Evolutionary conservation across 2,797 vertebrate species (phyloP), one percentile per base, ranked within the genome.

Genomic region (Phrynocephalus vlangalii): DNA sequence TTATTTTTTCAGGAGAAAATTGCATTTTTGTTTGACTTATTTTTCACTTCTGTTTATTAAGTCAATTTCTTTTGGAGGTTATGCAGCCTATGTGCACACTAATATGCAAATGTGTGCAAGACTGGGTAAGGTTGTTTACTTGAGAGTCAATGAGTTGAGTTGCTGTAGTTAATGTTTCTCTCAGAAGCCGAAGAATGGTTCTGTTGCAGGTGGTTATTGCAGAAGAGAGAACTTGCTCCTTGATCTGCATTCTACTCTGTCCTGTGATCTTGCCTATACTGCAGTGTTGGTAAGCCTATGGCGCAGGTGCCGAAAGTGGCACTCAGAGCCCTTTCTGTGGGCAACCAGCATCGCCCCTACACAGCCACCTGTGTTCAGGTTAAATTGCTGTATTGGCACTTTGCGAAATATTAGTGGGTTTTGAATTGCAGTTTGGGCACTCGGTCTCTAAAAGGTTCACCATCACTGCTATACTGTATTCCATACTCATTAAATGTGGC

Each of bases 121-220:
- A 52, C 48, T 50, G 56, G 76, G 30, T 88, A 77, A 84, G 22
- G 71, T 84, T 72, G 52, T 67, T 77, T 78, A 30, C 67, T 73
- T 63, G 75, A 67, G 24, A 82, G 5, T 76, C 71, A 85, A 15
- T 82, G 71, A 56, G n/a, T 44, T 79, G 44, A 44, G 60, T 48
- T 76, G 67, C 2, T 52, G 44, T 76, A 33, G 79, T 85, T 85
- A 88, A 85, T 88, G 63, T 85, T 85, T 88, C 63, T 88, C 76
- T 85, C 63, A 85, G 44, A 85, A 9, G 10, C 16, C 52, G 20
- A 48, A 33, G 26, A 52, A 52, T 20, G 3, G 63, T 84, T 84
- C 3, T 73, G 8, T 30, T 81, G 6, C 48, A 88, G 33, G 48
- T 68, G 52, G 70, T 4, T 24, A n/a, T 73, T 77, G 6, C 81